phyloP scores from a whole-genome alignment of 2,113 vertebrate genomes.

The Triplophysa siluroides region DNA sequence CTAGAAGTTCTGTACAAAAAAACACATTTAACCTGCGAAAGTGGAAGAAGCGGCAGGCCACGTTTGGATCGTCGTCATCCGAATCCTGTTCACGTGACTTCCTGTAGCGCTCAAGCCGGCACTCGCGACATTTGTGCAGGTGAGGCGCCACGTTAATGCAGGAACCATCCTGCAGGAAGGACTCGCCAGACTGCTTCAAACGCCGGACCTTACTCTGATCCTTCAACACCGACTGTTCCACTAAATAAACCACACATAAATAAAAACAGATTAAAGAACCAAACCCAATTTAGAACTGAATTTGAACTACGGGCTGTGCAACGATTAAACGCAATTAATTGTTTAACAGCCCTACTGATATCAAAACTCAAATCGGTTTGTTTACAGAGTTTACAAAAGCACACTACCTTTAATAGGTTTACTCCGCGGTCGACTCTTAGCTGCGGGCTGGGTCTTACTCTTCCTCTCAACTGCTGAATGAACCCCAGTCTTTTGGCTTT shows the following conservation, averaged over 20 bases:
- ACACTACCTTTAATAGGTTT: conserved; percentile 91
- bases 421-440: conserved; percentile 90
- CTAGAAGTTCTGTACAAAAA: not conserved
- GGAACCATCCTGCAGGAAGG: conserved; percentile 96
- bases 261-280: not conserved
- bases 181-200: conserved; percentile 95
- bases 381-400: not conserved
- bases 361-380: not conserved
- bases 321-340: no score
- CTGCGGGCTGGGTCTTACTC: conserved; percentile 80
- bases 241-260: conserved; percentile 64
- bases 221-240: conserved; percentile 94
- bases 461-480: conserved; percentile 71
- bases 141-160: conserved; percentile 98
- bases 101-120: conserved; percentile 93
- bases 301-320: not conserved
- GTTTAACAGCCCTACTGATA: no score
- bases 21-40: conserved; percentile 85
- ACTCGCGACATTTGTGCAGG: conserved; percentile 97
- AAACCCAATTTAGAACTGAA: not conserved
- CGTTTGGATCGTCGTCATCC: conserved; percentile 89
- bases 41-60: conserved; percentile 97
- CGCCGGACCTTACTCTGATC: conserved; percentile 95
- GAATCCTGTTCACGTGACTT: conserved; percentile 94
- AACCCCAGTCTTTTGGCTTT: conserved; percentile 67